Percentiles rank a stretch among this genome's conserved stretches.
These are phyloP conservation scores for Clitarchus hookeri DNA, from an alignment of 2,888 invertebrate species.

Conservation along the genomic window DNA sequence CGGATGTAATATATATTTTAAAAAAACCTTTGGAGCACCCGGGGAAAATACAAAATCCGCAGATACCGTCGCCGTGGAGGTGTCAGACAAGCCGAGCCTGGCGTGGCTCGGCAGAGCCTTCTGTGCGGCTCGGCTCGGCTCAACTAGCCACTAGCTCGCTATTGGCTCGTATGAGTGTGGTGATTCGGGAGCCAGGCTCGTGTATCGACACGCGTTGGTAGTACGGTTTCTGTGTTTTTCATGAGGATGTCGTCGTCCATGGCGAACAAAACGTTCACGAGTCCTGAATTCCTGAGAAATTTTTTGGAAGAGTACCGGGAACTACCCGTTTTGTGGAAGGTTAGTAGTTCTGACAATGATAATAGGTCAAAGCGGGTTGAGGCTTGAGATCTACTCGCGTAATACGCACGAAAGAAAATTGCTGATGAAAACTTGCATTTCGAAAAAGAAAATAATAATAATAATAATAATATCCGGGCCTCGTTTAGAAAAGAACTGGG, in stretches of 20 bases:
- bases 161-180: slow-evolving; percentile 17
- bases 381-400: slow-evolving; percentile 10
- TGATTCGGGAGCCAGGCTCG: slow-evolving; percentile 7
- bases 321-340: background rate
- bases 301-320: background rate
- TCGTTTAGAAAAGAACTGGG: slow-evolving; percentile 28
- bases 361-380: slow-evolving; percentile 10
- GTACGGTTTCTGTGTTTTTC: background rate
- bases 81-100: too few relatives aligned
- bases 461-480: slow-evolving; percentile 34
- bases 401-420: slow-evolving; percentile 20
- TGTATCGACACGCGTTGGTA: background rate
- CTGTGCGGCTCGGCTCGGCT: too few relatives aligned
- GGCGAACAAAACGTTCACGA: background rate
- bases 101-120: too few relatives aligned
- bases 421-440: background rate
- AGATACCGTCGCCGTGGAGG: too few relatives aligned
- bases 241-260: background rate
- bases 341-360: background rate
- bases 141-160: too few relatives aligned
- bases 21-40: too few relatives aligned
- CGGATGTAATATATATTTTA: too few relatives aligned
- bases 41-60: too few relatives aligned
- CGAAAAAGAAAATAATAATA: slow-evolving; percentile 16
- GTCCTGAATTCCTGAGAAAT: background rate